A percentile compares a stretch with the other conserved stretches of the same genome.
phyloP scores from a whole-genome alignment of 1,140 invertebrate species.

The Drosophila triauraria region DNA sequence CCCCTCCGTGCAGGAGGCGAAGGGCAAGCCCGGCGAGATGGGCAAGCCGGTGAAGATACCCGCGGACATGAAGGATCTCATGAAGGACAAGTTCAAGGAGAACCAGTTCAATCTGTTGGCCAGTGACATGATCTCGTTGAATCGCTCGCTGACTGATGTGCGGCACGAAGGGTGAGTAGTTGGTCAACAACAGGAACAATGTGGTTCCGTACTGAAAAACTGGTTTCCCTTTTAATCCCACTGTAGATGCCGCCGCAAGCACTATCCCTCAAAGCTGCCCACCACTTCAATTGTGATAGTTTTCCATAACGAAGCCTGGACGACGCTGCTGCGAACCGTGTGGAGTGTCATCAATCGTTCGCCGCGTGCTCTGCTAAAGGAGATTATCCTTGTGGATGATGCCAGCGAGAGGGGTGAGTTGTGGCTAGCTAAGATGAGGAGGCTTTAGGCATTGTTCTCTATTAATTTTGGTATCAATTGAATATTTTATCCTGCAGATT shows the following conservation, averaged over 20 bases:
- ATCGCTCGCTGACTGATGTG: slow-evolving; percentile 97
- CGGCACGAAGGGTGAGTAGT: slow-evolving; percentile 94
- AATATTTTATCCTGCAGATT: slow-evolving; percentile 86
- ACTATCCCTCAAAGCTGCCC: slow-evolving; percentile 91
- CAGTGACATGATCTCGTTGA: slow-evolving; percentile 98
- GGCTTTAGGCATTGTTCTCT: too few species aligned
- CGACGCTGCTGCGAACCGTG: slow-evolving; percentile 97
- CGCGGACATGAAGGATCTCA: slow-evolving; percentile 92
- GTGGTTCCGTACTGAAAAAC: background rate
- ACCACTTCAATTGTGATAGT: slow-evolving; percentile 98
- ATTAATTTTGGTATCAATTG: too few species aligned
- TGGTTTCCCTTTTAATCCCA: slow-evolving; percentile 8
- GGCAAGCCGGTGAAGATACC: slow-evolving; percentile 95
- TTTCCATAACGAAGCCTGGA: slow-evolving; percentile 99
- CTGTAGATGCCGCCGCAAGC: slow-evolving; percentile 91
- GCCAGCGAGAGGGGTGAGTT: slow-evolving; percentile 92
- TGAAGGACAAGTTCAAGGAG: slow-evolving; percentile 98
- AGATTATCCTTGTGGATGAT: slow-evolving; percentile 98
- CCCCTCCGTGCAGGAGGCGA: slow-evolving; percentile 88
- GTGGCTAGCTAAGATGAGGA: too few species aligned
- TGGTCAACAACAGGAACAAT: too few species aligned
- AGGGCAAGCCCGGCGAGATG: slow-evolving; percentile 93
- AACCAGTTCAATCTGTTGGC: slow-evolving; percentile 99
- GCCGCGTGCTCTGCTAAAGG: slow-evolving; percentile 93
- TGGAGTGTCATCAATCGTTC: slow-evolving; percentile 98